Conservation (phyloP, 2,113 vertebrate species). For the Otocyon megalotis region DNA sequence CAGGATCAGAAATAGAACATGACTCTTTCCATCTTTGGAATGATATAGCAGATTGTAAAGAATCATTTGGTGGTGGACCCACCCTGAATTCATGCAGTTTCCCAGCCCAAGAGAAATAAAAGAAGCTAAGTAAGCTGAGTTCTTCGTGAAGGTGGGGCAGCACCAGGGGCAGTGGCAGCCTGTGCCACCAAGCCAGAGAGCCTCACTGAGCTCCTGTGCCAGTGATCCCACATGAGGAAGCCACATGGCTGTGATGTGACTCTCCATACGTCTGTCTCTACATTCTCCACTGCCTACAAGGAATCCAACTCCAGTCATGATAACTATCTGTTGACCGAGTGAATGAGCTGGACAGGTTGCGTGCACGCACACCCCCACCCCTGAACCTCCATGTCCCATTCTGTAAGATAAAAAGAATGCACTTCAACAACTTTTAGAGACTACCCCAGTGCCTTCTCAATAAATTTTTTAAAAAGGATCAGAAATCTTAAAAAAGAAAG, state of each 20-base stretch:
- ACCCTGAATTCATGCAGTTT: not conserved
- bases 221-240: not conserved
- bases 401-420: not conserved
- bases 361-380: too few species aligned
- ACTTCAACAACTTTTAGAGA: not conserved
- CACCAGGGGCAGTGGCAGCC: not conserved
- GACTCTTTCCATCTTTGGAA: not conserved
- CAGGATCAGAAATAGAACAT: not conserved
- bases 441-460: not conserved
- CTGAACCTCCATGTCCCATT: not conserved
- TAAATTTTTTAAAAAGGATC: not conserved
- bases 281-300: too few species aligned
- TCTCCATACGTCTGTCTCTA: too few species aligned
- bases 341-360: not conserved
- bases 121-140: not conserved
- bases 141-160: not conserved
- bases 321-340: not conserved
- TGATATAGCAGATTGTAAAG: not conserved
- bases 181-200: not conserved
- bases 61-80: not conserved
- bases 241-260: not conserved
- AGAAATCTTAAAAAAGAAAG: not conserved
- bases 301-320: not conserved
- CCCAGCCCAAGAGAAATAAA: not conserved
- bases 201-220: accelerated